phyloP scores from a whole-genome alignment of 1,140 invertebrate genomes.

The Nymphalis io region DNA sequence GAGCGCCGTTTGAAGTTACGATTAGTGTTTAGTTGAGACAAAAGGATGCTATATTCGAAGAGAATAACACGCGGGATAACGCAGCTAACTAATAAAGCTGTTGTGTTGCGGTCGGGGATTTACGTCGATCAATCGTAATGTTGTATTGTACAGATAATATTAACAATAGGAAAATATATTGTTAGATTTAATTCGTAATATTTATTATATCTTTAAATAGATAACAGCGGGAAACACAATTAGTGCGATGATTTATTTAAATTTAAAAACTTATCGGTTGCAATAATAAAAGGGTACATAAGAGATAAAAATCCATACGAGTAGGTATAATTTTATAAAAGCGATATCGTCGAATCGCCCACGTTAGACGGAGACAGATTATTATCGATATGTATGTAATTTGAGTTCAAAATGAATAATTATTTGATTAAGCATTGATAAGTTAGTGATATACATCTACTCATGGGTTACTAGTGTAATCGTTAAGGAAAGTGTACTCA shows the following conservation, averaged over 20 bases:
- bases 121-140: constrained; percentile 3
- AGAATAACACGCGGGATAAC: constrained; percentile 12
- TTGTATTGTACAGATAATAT: neutral
- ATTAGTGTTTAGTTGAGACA: neutral
- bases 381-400: neutral
- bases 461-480: neutral
- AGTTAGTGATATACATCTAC: neutral
- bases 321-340: constrained; percentile 8
- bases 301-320: constrained; percentile 8
- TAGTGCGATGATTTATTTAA: constrained; percentile 23
- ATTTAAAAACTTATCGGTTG: constrained; percentile 23
- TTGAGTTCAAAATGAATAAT: neutral
- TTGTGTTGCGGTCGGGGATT: constrained; percentile 10
- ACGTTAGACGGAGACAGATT: neutral
- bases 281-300: constrained; percentile 23
- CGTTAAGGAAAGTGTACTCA: neutral
- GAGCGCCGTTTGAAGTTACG: neutral
- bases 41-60: neutral
- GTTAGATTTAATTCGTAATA: neutral
- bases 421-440: constrained; percentile 8
- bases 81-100: neutral
- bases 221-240: constrained; percentile 7
- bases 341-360: constrained; percentile 4
- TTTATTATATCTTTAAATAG: constrained; percentile 2
- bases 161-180: too few species aligned